Evolutionary conservation across 2,113 vertebrate genomes (phyloP), one percentile per base, ranked within the genome.

Genomic region (Menura novaehollandiae): DNA sequence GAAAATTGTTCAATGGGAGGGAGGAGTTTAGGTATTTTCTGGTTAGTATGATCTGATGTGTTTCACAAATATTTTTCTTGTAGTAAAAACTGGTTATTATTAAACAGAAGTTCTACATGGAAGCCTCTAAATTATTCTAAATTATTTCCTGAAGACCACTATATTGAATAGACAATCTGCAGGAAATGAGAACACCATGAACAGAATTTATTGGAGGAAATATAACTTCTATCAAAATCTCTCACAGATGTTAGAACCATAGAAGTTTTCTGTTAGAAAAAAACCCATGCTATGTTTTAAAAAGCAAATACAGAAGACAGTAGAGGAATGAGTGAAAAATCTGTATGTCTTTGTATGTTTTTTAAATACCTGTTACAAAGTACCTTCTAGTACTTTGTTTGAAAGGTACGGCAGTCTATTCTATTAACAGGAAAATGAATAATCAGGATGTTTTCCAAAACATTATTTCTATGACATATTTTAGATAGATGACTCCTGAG

Each of bases 11-110:
- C 4, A 10, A 27, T 14, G 33, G 13, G 10, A 30, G 35, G 9
- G 0, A 30, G 35, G 9, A 0, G 4, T 7, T 9, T 6, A 41
- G 23, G 5, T 37, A n/a, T 55, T 85, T 55, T 53, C 39, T 16
- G 2, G 3, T 72, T 73, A 68, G 26, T 52, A 26, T 60, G 37
- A 46, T 68, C 20, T 53, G 17, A 56, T 93, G 2, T 59, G 6
- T 87, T 91, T 89, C 41, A 85, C 22, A 60, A 30, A 15, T 51
- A 30, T 27, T 91, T 71, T 74, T 89, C 30, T 77, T 9, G 0
- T 58, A 58, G n/a, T 37, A 71, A 84, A 94, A 55, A 44, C 27
- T 46, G 37, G n/a, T 27, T 30, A 41, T 13, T 62, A 46, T 59
- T 73, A 66, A 69, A n/a, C 12, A 46, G 12, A 30, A 16, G 1